Evolutionary conservation across 1,140 invertebrate species (phyloP).

Genomic region (Drosophila lacteicornis): DNA sequence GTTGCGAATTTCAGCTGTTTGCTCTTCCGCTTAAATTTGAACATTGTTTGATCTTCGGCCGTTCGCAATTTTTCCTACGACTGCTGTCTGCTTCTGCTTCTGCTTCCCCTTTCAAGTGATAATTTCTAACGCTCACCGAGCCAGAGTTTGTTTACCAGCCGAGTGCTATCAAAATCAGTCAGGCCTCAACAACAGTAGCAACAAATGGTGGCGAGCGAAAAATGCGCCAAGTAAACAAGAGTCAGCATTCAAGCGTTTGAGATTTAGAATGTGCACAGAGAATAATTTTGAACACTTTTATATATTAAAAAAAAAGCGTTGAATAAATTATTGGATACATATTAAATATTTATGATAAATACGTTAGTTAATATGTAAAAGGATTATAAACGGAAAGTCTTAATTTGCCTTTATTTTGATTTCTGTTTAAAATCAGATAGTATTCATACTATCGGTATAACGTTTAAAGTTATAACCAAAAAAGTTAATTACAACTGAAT

Average conservation of each 20-base stretch:
- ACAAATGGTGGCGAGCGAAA: slow-evolving; percentile 64
- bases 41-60: slow-evolving; percentile 24
- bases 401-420: too few relatives aligned
- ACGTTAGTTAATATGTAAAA: too few relatives aligned
- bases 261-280: slow-evolving; percentile 22
- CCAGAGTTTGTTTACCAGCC: slow-evolving; percentile 70
- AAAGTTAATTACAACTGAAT: too few relatives aligned
- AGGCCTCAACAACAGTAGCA: slow-evolving; percentile 51
- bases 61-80: slow-evolving; percentile 24
- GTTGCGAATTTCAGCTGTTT: slow-evolving; percentile 26
- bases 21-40: slow-evolving; percentile 20
- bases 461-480: too few relatives aligned
- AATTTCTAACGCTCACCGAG: slow-evolving; percentile 71
- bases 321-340: too few relatives aligned
- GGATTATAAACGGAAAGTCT: too few relatives aligned
- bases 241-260: slow-evolving; percentile 39
- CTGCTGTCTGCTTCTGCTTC: slow-evolving; percentile 2
- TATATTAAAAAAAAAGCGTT: background rate
- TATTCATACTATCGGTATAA: too few relatives aligned
- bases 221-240: slow-evolving; percentile 77
- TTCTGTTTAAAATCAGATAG: too few relatives aligned
- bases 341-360: too few relatives aligned
- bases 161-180: slow-evolving; percentile 67
- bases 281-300: background rate
- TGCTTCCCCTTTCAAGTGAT: slow-evolving; percentile 42